These are phyloP conservation scores for Halcyon chelicuti DNA, from an alignment of 2,797 vertebrate genomes.

Conservation along the genomic window DNA sequence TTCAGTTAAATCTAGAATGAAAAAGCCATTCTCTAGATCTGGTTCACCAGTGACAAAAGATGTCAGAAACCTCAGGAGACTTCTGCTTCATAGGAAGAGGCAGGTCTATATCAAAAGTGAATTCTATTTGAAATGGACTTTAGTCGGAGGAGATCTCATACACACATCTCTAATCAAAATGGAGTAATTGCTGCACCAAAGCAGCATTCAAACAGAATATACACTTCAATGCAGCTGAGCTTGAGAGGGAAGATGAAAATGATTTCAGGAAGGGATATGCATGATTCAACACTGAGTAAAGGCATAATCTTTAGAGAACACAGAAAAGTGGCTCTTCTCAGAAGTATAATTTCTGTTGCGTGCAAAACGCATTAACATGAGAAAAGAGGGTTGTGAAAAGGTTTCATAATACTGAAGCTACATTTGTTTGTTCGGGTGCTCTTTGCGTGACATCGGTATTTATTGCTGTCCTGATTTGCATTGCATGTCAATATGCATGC, in stretches of 20 bases:
- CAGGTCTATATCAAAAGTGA: neutral
- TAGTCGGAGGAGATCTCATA: neutral
- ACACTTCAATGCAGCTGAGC: constrained; percentile 26
- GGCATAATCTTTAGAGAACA: constrained; percentile 42
- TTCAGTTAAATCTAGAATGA: neutral
- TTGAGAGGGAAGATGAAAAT: constrained; percentile 45
- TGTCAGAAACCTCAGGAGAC: neutral
- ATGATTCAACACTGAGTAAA: constrained; percentile 46
- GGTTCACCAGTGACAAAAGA: neutral
- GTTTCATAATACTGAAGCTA: neutral
- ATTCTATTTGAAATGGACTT: neutral
- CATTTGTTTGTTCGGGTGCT: neutral
- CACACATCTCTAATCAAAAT: constrained; percentile 22
- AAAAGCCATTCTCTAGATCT: neutral
- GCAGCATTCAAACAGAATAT: neutral
- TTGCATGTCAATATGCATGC: neutral
- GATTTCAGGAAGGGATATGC: constrained; percentile 37
- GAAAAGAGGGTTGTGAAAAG: neutral
- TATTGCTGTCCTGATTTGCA: neutral
- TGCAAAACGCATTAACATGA: constrained; percentile 15
- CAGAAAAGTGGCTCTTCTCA: constrained; percentile 26
- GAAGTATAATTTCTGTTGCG: constrained; percentile 2
- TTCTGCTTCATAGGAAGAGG: neutral
- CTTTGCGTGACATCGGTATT: neutral
- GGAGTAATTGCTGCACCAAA: constrained; percentile 38